Conservation (phyloP, 1,140 invertebrate species). For the Stratiolaelaps scimitus region DNA sequence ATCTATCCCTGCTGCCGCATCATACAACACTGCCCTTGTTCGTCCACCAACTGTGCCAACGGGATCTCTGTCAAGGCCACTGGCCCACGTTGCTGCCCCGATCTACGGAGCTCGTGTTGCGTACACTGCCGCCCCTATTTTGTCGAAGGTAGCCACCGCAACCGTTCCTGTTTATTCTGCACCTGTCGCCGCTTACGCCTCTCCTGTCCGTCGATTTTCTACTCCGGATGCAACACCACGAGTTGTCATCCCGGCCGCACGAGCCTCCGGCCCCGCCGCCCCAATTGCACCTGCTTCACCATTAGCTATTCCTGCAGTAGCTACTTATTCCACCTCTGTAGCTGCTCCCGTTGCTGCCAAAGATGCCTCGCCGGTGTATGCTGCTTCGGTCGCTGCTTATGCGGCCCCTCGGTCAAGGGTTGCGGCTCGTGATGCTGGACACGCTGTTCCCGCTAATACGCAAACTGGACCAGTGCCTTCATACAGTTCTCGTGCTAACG, state of each 20-base stretch:
- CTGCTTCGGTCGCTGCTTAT: conserved; percentile 10
- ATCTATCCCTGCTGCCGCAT: conserved; percentile 35
- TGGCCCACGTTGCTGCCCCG: not conserved
- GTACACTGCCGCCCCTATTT: conserved; percentile 30
- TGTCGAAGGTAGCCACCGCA: not conserved
- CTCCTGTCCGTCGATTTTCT: too few relatives aligned
- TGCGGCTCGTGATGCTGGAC: conserved; percentile 5
- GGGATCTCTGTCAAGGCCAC: conserved; percentile 9
- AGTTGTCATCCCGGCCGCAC: too few relatives aligned
- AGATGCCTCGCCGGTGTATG: conserved; percentile 35
- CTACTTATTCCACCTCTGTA: conserved; percentile 39
- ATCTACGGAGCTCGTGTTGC: conserved; percentile 30
- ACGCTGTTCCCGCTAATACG: not conserved
- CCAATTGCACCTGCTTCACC: too few relatives aligned
- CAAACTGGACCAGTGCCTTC: too few relatives aligned
- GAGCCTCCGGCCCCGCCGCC: too few relatives aligned
- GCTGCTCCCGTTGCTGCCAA: conserved; percentile 33
- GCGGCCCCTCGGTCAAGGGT: conserved; percentile 27
- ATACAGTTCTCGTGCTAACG: too few relatives aligned
- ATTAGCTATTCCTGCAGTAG: conserved; percentile 33
- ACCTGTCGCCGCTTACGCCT: too few relatives aligned
- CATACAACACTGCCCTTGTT: conserved; percentile 36
- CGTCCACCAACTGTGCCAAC: too few relatives aligned
- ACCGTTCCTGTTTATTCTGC: not conserved
- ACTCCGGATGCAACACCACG: too few relatives aligned